A percentile compares a stretch with the other conserved stretches of the same genome.
phyloP scores from a whole-genome alignment of 2,888 invertebrate species.

The Heliconius charithonia region DNA sequence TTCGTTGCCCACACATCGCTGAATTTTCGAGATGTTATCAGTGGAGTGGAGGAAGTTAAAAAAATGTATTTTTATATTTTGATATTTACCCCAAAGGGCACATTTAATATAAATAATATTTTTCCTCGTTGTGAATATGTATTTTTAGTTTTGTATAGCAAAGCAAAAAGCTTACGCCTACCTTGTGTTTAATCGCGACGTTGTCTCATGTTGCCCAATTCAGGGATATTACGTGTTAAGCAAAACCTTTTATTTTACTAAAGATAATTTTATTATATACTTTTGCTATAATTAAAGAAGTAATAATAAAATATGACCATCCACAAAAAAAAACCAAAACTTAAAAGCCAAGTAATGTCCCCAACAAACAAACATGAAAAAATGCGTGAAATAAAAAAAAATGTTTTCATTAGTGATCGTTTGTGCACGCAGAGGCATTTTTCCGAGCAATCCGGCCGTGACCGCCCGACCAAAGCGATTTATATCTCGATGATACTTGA shows the following conservation, averaged over 20 bases:
- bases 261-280: too few relatives aligned
- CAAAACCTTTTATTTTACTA: too few relatives aligned
- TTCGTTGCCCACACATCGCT: neutral
- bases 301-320: neutral
- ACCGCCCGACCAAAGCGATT: conserved; percentile 45
- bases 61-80: too few relatives aligned
- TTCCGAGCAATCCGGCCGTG: conserved; percentile 61
- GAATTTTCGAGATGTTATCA: neutral
- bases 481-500: conserved; percentile 47
- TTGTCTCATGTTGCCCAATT: too few relatives aligned
- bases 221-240: too few relatives aligned
- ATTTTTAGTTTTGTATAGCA: too few relatives aligned
- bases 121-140: too few relatives aligned
- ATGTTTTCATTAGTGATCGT: conserved; percentile 67
- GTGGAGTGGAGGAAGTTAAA: neutral
- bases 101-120: too few relatives aligned
- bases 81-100: too few relatives aligned
- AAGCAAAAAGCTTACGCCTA: too few relatives aligned
- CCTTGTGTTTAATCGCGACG: too few relatives aligned
- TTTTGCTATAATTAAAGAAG: too few relatives aligned
- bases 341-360: conserved; percentile 44
- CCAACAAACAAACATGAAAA: conserved; percentile 44
- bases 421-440: conserved; percentile 65
- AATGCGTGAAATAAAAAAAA: conserved; percentile 55
- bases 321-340: neutral